These are phyloP conservation scores for Pandemis heparana DNA, from an alignment of 2,888 invertebrate species.

Conservation along the genomic window DNA sequence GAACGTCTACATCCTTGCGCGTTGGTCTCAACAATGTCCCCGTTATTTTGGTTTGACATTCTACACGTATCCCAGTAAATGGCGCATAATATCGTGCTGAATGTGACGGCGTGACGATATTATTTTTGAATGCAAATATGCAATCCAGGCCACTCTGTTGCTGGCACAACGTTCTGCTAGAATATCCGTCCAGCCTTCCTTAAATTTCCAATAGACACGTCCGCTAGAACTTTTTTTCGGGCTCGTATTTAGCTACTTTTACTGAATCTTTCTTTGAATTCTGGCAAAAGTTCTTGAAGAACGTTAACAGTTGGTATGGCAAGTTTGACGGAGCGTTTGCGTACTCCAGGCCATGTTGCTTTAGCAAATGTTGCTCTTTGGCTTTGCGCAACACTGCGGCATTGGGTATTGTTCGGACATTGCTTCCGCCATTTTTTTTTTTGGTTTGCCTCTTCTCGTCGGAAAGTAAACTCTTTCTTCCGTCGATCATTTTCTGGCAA, in stretches of 20 bases:
- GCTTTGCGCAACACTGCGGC: conserved; percentile 5
- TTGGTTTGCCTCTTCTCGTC: conserved; percentile 2
- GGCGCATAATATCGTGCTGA: conserved; percentile 9
- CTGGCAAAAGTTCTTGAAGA: no score
- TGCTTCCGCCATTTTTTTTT: not conserved
- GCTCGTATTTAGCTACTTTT: no score
- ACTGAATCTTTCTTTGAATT: no score
- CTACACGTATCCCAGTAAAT: conserved; percentile 13
- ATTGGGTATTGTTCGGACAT: conserved; percentile 2
- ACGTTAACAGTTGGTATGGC: no score
- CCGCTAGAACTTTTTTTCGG: no score
- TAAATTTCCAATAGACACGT: no score
- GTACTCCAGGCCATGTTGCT: conserved; percentile 5
- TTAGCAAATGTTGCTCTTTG: conserved; percentile 6
- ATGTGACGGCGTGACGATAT: conserved; percentile 1
- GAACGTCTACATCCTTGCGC: conserved; percentile 1
- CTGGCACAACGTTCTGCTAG: conserved; percentile 18
- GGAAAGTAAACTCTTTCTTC: not conserved
- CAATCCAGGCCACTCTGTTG: conserved; percentile 13
- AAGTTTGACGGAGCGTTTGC: conserved; percentile 6
- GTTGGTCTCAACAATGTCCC: conserved; percentile 7
- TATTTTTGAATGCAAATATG: conserved; percentile 36
- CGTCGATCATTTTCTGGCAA: conserved; percentile 1
- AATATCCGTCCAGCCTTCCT: conserved; percentile 14
- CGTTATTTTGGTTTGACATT: conserved; percentile 16